Base-by-base conservation (phyloP, 2,113 vertebrate genomes). In the Poecile atricapillus region DNA sequence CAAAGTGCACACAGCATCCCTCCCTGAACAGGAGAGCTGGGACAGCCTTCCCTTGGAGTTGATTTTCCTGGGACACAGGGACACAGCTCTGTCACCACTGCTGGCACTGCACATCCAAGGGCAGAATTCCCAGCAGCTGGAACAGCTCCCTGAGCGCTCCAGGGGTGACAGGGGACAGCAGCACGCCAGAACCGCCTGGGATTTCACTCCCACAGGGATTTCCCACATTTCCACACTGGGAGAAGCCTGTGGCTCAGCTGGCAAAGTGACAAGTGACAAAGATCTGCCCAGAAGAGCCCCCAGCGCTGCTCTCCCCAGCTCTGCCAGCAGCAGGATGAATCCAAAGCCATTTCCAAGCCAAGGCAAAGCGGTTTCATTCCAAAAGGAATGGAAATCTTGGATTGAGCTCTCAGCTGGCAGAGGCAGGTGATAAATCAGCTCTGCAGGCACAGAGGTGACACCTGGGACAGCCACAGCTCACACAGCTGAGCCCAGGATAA, bases 141-240 rank as follows among this genome's bases (percentile, higher is more conserved):
- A 24, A 27, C 33, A 1, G n/a, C n/a, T 14, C 43, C 44, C 75
- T 15, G 79, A 31, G 2, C 80, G 10, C 3, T 5, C 9, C 17
- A 2, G 43, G 44, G 43, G 15, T 1, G 25, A 6, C 2, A 22
- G 33, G 67, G 56, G 24, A 2, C 4, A 4, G 83, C 60, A 79
- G 20, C 16, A 21, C 4, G 0, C 44, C 41, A 49, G 47, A 86
- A 75, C 22, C 23, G 25, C 43, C 56, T 4, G 5, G 25, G 31
- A 14, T 13, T 27, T 9, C 2, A 1, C 33, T 50, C 43, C 80
- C 8, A 0, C 15, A 58, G 63, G 44, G 39, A 47, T 31, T 73
- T 8, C 15, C 35, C 3, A 24, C 52, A 5, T 0, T 1, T 10
- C 49, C 25, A 28, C 9, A 7, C 64, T 27, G 2, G 1, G 3